A percentile compares a stretch with the other conserved stretches of the same genome.
phyloP scores from a whole-genome alignment of 2,797 vertebrate species.

The Sebastes goodei region DNA sequence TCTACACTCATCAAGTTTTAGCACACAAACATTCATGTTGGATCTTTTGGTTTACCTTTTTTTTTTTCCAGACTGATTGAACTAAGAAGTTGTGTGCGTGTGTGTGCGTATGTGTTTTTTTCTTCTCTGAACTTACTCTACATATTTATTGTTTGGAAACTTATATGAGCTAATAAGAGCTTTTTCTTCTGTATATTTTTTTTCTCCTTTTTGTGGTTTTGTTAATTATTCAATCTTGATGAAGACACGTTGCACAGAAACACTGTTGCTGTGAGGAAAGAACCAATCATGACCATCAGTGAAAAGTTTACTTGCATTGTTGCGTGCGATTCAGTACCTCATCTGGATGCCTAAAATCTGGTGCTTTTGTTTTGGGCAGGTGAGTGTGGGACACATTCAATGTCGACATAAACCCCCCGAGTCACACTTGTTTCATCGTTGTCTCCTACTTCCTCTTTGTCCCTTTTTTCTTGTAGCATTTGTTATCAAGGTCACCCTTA shows the following conservation, averaged over 20 bases:
- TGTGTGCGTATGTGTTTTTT: conserved; percentile 10
- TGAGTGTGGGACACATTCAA: conserved; percentile 27
- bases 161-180: conserved; percentile 73
- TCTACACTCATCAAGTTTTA: conserved; percentile 64
- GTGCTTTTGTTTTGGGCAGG: conserved; percentile 70
- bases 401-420: conserved; percentile 25
- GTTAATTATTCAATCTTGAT: conserved; percentile 72
- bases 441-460: conserved; percentile 41
- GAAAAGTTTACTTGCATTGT: conserved; percentile 75
- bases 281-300: conserved; percentile 69
- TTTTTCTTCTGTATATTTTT: conserved; percentile 70
- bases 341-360: conserved; percentile 77
- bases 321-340: conserved; percentile 80
- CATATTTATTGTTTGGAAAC: conserved; percentile 89
- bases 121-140: conserved; percentile 68
- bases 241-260: conserved; percentile 79
- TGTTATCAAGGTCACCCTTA: conserved; percentile 37
- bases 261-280: conserved; percentile 71
- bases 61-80: conserved; percentile 49
- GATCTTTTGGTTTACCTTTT: conserved; percentile 64
- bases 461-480: conserved; percentile 12
- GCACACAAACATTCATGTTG: conserved; percentile 65
- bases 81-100: conserved; percentile 37
- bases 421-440: conserved; percentile 43
- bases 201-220: conserved; percentile 62